phyloP scores from a whole-genome alignment of 2,888 invertebrate species.

The Phyllotreta cruciferae region DNA sequence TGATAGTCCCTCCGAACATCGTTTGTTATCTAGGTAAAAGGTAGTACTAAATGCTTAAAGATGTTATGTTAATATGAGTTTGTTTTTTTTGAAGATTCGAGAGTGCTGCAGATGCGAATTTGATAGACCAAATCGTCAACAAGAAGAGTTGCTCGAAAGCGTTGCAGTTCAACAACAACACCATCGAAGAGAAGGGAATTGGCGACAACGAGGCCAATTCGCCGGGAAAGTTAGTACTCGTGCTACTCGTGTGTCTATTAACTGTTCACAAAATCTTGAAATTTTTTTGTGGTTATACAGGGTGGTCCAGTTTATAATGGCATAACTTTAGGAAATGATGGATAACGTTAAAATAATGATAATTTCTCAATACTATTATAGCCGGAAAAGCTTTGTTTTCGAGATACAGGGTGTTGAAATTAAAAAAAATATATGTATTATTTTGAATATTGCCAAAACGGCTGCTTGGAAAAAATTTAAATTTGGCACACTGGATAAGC shows the following conservation, averaged over 20 bases:
- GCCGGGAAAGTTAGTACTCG: slow-evolving; percentile 62
- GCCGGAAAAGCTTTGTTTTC: no score
- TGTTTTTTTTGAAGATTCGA: slow-evolving; percentile 73
- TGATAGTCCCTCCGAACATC: slow-evolving; percentile 69
- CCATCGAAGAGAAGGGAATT: slow-evolving; percentile 56
- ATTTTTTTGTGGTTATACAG: no score
- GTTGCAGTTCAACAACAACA: slow-evolving; percentile 66
- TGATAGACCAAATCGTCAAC: slow-evolving; percentile 68
- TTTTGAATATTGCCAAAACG: no score
- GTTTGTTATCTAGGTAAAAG: slow-evolving; percentile 44
- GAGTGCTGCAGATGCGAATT: slow-evolving; percentile 81
- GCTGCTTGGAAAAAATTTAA: no score
- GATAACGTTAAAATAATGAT: no score
- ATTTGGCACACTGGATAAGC: no score
- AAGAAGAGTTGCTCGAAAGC: slow-evolving; percentile 65
- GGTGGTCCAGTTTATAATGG: no score
- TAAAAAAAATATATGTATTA: no score
- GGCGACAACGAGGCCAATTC: slow-evolving; percentile 59
- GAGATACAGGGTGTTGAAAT: no score
- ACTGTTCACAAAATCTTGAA: no score
- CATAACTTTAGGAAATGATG: no score
- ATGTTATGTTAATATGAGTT: not conserved
- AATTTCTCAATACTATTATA: no score
- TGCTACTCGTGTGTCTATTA: not conserved
- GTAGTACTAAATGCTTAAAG: not conserved